Evolutionary conservation across 2,797 vertebrate genomes (phyloP), one percentile per base, ranked within the genome.

Genomic region (Danionella dracula): DNA sequence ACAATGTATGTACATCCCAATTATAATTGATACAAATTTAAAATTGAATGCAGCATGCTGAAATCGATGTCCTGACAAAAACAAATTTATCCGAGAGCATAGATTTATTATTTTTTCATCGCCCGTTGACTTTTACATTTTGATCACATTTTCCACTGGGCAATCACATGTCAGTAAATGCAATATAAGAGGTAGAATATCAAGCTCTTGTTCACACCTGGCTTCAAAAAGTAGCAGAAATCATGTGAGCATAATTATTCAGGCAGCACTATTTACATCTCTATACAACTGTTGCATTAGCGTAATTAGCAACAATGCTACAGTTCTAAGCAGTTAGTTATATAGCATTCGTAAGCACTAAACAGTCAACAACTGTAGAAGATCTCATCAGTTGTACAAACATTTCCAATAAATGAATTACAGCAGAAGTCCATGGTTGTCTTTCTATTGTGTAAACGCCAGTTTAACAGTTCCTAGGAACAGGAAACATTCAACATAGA

Each of bases 161-260:
- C 23, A 10, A 84, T 84, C 73, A 77, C 70, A 61, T 74, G 75
- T 79, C 60, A 60, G 62, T 78, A 75, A 81, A 45, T 60, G 80
- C 85, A 89, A 83, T 79, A 86, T 81, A 86, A 79, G 88, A 89
- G 88, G 86, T 91, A 88, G 87, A 88, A 86, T 54, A 32, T 62
- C 45, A 68, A 73, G 54, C 41, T 74, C 27, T 16, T 66, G 55
- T 73, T 72, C 48, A 66, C 71, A 86, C 81, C 81, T 79, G 78
- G 73, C 70, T 73, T 79, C 78, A 61, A 65, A 74, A 68, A 63
- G 58, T 68, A 68, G 29, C 68, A 67, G 57, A 63, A 62, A 56
- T 21, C 66, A 32, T 40, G 50, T 20, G 45, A 64, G 51, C 48
- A 20, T 48, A 19, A 68, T 50, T 73, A 53, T 78, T 42, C 70